Percentiles rank a stretch among this genome's conserved stretches.
These are phyloP conservation scores for Heliothis virescens DNA, from an alignment of 1,140 invertebrate genomes.

Conservation along the genomic window DNA sequence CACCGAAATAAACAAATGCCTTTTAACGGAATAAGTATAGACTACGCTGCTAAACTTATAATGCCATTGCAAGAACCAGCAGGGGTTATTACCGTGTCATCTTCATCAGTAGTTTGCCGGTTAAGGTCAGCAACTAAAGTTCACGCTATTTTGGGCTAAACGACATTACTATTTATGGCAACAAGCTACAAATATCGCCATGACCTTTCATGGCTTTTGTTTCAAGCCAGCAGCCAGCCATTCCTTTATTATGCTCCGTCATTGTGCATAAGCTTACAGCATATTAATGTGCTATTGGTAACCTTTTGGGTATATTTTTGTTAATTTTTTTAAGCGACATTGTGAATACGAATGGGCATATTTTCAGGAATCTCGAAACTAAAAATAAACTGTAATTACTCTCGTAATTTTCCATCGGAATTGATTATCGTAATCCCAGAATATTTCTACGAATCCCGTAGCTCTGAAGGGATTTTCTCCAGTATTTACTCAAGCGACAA, in stretches of 20 bases:
- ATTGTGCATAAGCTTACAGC: background rate
- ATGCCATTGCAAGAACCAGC: background rate
- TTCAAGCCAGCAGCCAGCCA: background rate
- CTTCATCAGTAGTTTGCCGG: constrained; percentile 18
- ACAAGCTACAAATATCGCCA: constrained; percentile 48
- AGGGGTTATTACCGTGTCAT: constrained; percentile 33
- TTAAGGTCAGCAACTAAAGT: constrained; percentile 50
- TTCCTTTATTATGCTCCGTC: background rate
- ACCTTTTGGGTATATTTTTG: background rate
- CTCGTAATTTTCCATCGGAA: background rate
- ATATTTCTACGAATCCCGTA: constrained; percentile 14
- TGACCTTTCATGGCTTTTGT: constrained; percentile 55
- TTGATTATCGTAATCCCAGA: constrained; percentile 5
- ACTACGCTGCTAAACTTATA: constrained; percentile 9
- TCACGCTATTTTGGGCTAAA: constrained; percentile 59
- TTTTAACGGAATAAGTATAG: background rate
- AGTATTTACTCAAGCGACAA: constrained; percentile 50
- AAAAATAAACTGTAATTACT: constrained; percentile 3
- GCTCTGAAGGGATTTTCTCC: constrained; percentile 21
- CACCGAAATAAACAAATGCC: background rate
- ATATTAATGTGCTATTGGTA: too few species aligned
- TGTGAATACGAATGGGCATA: background rate
- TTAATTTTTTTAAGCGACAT: background rate
- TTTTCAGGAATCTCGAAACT: background rate
- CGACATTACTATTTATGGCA: constrained; percentile 58